Conservation (phyloP, 2,797 vertebrate species). For the Moxostoma hubbsi region DNA sequence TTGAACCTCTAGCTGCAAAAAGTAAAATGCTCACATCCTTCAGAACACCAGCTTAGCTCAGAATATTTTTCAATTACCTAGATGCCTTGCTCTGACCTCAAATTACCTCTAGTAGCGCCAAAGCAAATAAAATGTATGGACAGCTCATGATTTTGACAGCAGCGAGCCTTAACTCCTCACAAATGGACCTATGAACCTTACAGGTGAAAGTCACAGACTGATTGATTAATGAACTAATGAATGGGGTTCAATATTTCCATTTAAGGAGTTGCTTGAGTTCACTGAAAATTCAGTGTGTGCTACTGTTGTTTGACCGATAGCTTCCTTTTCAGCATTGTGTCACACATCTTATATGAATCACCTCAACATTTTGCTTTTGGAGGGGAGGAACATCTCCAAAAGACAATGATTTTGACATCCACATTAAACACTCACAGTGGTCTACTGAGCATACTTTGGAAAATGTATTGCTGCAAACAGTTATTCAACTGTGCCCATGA, state of each 20-base stretch:
- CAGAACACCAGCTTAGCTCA: slow-evolving; percentile 17
- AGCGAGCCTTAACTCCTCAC: background rate
- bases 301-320: background rate
- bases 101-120: background rate
- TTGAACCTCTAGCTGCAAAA: slow-evolving; percentile 1
- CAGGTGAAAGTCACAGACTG: background rate
- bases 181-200: background rate
- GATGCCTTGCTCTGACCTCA: background rate
- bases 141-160: background rate
- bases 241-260: slow-evolving; percentile 3
- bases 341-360: background rate
- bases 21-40: slow-evolving; percentile 47
- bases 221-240: background rate
- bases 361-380: background rate
- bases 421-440: background rate
- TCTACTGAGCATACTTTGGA: background rate
- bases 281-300: slow-evolving; percentile 1
- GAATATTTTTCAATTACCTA: slow-evolving; percentile 5
- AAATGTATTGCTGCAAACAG: background rate
- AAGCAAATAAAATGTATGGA: slow-evolving; percentile 12
- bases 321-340: slow-evolving; percentile 15
- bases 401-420: background rate
- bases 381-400: background rate
- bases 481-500: background rate
- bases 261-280: slow-evolving; percentile 15